Evolutionary conservation across 2,797 vertebrate species (phyloP), one percentile per base, ranked within the genome.

Genomic region (Diplodus sargus): DNA sequence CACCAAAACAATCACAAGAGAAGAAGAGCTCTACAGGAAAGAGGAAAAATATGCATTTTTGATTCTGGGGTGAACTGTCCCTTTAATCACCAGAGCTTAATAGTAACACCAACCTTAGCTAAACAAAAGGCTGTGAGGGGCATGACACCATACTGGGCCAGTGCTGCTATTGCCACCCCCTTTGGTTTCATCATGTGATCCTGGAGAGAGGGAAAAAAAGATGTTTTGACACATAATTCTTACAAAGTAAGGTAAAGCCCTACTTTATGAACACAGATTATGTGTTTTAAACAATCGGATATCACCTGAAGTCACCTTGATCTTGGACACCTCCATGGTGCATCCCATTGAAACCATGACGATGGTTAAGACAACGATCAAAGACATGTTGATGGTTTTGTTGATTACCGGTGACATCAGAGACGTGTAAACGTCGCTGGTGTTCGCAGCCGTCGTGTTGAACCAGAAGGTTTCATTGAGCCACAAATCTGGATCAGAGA

Each of bases 141-240:
- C 96, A 97, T 97, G 72, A 97, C 58, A 0, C 95, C 95, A 0
- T 94, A 97, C 86, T 97, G 97, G 4, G 96, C 88, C 65, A 94
- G 13, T 20, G 95, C 2, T 4, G 96, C 95, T 5, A 96, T 90
- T 18, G 18, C 81, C 53, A 97, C 67, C 0, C 95, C 96, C 82
- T 96, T 97, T 3, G 96, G 96, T 73, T 90, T 97, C 83, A 93
- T 13, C 30, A 98, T 86, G 86, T 96, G 94, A 2, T 22, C 3
- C 93, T 93, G 81, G 9, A 74, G 70, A 71, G 65, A n/a, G 75
- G 53, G 16, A 22, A 15, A 15, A 68, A 68, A 51, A 42, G 0
- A 57, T 17, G 30, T 15, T 49, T 74, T 13, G 12, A 18, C 12
- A 53, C 22, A 61, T 2, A 48, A 63, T 48, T 48, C 12, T 48